These are phyloP conservation scores for Linnaemya vulpina DNA, from an alignment of 2,888 invertebrate genomes.

Conservation along the genomic window DNA sequence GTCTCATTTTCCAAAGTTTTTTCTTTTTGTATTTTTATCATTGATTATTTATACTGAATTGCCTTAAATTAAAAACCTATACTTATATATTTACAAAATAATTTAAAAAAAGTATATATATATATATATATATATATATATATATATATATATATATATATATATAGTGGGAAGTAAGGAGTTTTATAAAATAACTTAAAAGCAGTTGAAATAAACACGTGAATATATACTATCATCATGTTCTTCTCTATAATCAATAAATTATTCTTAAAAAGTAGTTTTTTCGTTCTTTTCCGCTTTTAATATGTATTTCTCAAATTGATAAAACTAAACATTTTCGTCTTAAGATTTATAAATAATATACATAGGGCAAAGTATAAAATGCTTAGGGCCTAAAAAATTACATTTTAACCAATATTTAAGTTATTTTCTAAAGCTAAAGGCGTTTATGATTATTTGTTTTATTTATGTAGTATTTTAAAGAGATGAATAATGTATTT, in stretches of 20 bases:
- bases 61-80: constrained; percentile 44
- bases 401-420: constrained; percentile 61
- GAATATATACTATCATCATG: constrained; percentile 43
- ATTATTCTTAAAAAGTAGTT: constrained; percentile 39
- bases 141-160: no score
- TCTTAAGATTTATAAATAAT: constrained; percentile 71
- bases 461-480: constrained; percentile 76
- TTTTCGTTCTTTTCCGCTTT: constrained; percentile 27
- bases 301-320: constrained; percentile 70
- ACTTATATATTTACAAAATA: constrained; percentile 58
- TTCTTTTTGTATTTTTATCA: constrained; percentile 45
- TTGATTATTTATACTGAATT: constrained; percentile 52
- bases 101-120: no score
- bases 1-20: constrained; percentile 5
- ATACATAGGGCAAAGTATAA: constrained; percentile 66
- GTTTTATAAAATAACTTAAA: constrained; percentile 60
- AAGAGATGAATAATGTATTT: constrained; percentile 57
- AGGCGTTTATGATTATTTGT: constrained; percentile 58
- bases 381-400: constrained; percentile 60
- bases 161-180: background rate
- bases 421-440: constrained; percentile 69
- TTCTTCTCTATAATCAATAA: constrained; percentile 54
- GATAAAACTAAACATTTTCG: constrained; percentile 73
- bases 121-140: no score
- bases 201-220: constrained; percentile 58